A percentile compares a stretch with the other conserved stretches of the same genome.
phyloP scores from a whole-genome alignment of 2,113 vertebrate species.

The Coryphaenoides rupestris region DNA sequence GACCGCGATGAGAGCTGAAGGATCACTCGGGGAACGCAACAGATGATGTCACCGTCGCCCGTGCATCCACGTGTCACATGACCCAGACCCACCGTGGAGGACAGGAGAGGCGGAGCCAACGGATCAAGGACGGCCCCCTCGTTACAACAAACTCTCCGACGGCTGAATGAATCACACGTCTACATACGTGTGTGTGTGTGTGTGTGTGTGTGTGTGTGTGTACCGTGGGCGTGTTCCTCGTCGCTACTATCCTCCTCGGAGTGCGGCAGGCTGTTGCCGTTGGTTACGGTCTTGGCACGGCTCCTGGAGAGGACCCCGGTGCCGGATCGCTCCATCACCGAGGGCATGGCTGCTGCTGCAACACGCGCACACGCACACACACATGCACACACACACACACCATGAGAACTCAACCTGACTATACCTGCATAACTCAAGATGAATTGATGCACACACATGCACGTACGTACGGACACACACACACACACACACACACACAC shows the following conservation, averaged over 20 bases:
- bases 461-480: too few species aligned
- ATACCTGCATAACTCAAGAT: too few species aligned
- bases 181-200: constrained; percentile 3
- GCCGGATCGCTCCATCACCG: constrained; percentile 86
- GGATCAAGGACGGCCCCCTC: not conserved
- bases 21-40: too few species aligned
- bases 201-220: constrained; percentile 1
- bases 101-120: not conserved
- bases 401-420: too few species aligned
- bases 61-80: not conserved
- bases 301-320: constrained; percentile 85
- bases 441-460: too few species aligned
- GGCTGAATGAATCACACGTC: not conserved
- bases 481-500: too few species aligned
- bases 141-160: too few species aligned
- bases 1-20: not conserved
- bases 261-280: constrained; percentile 72
- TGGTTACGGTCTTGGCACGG: constrained; percentile 83
- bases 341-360: constrained; percentile 74
- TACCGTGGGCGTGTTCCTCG: constrained; percentile 64
- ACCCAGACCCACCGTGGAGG: not conserved
- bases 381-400: constrained; percentile 15
- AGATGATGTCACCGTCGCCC: too few species aligned
- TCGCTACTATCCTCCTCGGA: constrained; percentile 69
- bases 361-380: constrained; percentile 19